Conservation (phyloP, 2,113 vertebrate species). For the Chunga burmeisteri region DNA sequence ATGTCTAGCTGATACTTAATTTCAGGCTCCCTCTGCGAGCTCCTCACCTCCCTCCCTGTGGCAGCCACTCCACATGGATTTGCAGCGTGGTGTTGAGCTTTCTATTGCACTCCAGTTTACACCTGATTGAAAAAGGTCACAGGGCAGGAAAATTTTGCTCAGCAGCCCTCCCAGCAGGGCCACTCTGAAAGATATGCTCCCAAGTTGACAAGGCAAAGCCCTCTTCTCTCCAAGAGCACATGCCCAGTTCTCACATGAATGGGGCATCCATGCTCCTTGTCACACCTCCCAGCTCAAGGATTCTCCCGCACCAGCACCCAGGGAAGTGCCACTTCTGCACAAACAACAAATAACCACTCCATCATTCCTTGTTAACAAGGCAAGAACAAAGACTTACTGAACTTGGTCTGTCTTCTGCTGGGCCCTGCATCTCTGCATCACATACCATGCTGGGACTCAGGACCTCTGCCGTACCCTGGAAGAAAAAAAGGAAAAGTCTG, state of each 20-base stretch:
- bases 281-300: background rate
- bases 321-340: background rate
- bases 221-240: background rate
- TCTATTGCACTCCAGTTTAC: background rate
- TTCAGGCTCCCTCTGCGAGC: background rate
- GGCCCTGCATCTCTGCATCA: background rate
- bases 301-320: background rate
- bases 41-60: background rate
- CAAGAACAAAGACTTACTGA: background rate
- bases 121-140: background rate
- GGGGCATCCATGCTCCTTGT: background rate
- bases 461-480: background rate
- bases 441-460: background rate
- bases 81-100: background rate
- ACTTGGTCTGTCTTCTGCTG: background rate
- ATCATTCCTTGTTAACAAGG: background rate
- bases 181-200: background rate
- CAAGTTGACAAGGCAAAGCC: background rate
- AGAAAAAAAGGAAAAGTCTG: background rate
- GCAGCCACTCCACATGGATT: background rate
- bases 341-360: background rate
- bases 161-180: background rate
- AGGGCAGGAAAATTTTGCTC: background rate
- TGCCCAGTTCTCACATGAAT: accelerated
- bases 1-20: background rate